Percentiles rank a stretch among this genome's conserved stretches.
Conservation (phyloP, 2,888 invertebrate genomes). For the Iselma pallidipennis region DNA sequence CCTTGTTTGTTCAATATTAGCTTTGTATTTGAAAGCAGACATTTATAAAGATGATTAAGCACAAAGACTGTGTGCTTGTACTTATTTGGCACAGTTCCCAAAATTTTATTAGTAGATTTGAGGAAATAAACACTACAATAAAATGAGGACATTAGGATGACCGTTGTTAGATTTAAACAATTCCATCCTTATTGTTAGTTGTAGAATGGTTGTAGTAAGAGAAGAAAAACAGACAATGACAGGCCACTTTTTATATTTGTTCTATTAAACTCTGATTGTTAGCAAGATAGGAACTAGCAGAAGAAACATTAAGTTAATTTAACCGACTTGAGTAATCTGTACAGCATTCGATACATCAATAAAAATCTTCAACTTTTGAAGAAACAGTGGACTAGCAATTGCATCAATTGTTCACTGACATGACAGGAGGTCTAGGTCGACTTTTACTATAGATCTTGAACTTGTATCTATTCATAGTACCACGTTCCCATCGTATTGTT, state of each 20-base stretch:
- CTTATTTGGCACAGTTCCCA: constrained; percentile 9
- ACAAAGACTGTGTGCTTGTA: constrained; percentile 1
- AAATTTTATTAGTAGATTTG: constrained; percentile 7
- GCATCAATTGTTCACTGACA: constrained; percentile 11
- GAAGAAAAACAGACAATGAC: background rate
- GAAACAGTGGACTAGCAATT: constrained; percentile 9
- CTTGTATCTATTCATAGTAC: constrained; percentile 11
- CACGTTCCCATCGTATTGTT: constrained; percentile 11
- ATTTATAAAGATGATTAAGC: constrained; percentile 25
- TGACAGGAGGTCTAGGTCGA: constrained; percentile 23
- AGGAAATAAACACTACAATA: constrained; percentile 14
- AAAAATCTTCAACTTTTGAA: constrained; percentile 15
- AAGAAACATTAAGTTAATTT: constrained; percentile 17
- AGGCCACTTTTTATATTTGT: background rate
- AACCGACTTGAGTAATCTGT: constrained; percentile 17
- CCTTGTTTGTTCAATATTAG: constrained; percentile 23
- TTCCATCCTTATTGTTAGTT: background rate
- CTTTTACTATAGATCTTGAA: constrained; percentile 21
- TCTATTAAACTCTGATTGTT: background rate
- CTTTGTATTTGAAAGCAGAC: constrained; percentile 18
- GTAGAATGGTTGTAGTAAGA: background rate
- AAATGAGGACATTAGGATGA: background rate
- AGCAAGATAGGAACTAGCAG: background rate
- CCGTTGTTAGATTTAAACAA: background rate
- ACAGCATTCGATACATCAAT: constrained; percentile 18